Evolutionary conservation across 2,888 invertebrate genomes (phyloP), one percentile per base, ranked within the genome.

Genomic region (Clitarchus hookeri): DNA sequence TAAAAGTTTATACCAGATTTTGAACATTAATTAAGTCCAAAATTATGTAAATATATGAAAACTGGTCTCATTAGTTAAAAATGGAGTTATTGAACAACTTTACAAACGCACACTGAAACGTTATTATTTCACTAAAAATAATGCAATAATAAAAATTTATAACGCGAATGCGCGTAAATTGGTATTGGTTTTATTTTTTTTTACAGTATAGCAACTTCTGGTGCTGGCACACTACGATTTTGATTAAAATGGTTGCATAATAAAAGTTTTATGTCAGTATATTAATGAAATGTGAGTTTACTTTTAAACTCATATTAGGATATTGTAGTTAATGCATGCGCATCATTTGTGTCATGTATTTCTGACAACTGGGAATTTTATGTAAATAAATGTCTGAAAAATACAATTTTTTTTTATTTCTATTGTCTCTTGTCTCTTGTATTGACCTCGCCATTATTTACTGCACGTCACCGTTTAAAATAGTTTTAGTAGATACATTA

Each of bases 311-410:
- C 12, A 23, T 9, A 65, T 19, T 65, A n/a, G 65, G 16, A 65
- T 19, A 9, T 19, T 65, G 65, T 65, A 65, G n/a, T 19, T 65
- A 65, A 19, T n/a, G 8, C 65, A n/a, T 65, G 16, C 65, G 16
- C 65, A 65, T n/a, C 11, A 65, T n/a, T 65, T 65, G 65, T 65
- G 65, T 65, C 19, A 82, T 27, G 82, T 82, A 82, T 27, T 82
- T 82, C 82, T 27, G 36, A 16, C 16, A 36, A 36, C 27, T 16
- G 82, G 19, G 82, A 44, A 44, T 82, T 82, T 82, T 82, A 8
- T 82, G 82, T 82, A 82, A 82, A 82, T 82, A 82, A 82, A 82
- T 27, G 44, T 82, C 82, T 27, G 27, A 82, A 82, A 82, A 82
- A 36, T 27, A 82, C n/a, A 26, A 78, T 78, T 3, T 12, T 0